Base-by-base conservation (phyloP, 2,113 vertebrate genomes). In the Anolis carolinensis region DNA sequence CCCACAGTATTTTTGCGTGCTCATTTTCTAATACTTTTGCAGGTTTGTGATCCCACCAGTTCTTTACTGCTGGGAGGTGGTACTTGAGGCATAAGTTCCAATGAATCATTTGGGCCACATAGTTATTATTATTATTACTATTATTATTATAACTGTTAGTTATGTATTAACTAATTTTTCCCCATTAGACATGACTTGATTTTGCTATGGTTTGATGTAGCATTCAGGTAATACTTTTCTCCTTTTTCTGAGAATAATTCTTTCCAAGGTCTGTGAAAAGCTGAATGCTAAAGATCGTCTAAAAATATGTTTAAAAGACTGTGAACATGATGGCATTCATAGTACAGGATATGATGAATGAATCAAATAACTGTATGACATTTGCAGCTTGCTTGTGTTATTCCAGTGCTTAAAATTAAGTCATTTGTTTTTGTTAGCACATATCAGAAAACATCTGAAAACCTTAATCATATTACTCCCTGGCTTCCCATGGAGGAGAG, bases 371-470 rank as follows among this genome's bases (percentile, higher is more conserved):
- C 23, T 10, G 32, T 87, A 89, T 87, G 70, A 75, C 71, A 81
- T 48, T 21, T 87, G 59, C 32, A 71, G 77, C 73, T 71, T 87
- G 78, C 75, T 25, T 84, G 70, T 13, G 62, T 36, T 78, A 27
- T 72, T 91, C 78, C 20, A 80, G 1, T 88, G 7, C 68, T 91
- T 89, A 82, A 87, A 90, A 88, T 88, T 77, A 86, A 90, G 27
- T 34, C 67, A 76, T 90, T 89, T 90, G 52, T 84, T 94, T 92
- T 74, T 85, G 55, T 88, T 87, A 79, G 70, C 90, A 87, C 62
- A 23, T 89, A 39, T 72, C 52, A 88, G 74, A 89, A 88, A 89
- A 76, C 79, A 87, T 13, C 71, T 84, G 70, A 78, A 91, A 87
- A 65, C 72, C 39, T 75, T 81, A 87, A 78, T 13, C 3, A 10